Conservation (phyloP, 2,113 vertebrate species). For the Sander lucioperca region DNA sequence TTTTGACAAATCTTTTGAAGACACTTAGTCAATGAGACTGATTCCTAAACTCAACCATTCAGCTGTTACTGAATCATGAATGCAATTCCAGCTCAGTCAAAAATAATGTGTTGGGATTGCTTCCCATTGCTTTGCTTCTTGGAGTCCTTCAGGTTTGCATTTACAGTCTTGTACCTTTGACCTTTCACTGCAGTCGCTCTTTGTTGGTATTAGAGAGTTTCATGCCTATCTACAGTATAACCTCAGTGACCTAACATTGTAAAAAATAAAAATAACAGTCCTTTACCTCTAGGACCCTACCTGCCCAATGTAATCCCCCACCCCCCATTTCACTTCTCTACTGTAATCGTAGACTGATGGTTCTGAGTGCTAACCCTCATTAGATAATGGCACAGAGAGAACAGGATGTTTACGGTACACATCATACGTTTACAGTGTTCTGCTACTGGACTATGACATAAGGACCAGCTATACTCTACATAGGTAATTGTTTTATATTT, state of each 20-base stretch:
- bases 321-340: constrained; percentile 31
- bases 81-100: no score
- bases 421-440: constrained; percentile 40
- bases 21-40: no score
- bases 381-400: constrained; percentile 68
- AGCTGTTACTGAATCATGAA: no score
- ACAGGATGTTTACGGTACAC: constrained; percentile 38
- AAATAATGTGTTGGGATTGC: neutral
- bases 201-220: neutral
- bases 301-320: constrained; percentile 52
- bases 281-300: constrained; percentile 10
- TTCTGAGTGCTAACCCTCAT: constrained; percentile 62
- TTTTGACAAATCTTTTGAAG: no score
- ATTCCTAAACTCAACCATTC: no score
- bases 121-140: neutral
- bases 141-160: no score
- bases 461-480: neutral
- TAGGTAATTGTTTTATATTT: no score
- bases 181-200: neutral
- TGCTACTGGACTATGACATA: constrained; percentile 22
- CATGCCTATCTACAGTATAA: neutral
- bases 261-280: constrained; percentile 1
- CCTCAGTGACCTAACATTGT: neutral
- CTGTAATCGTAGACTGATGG: constrained; percentile 36
- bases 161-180: neutral